phyloP scores from a whole-genome alignment of 2,113 vertebrate species.

The Rhinoderma darwinii region DNA sequence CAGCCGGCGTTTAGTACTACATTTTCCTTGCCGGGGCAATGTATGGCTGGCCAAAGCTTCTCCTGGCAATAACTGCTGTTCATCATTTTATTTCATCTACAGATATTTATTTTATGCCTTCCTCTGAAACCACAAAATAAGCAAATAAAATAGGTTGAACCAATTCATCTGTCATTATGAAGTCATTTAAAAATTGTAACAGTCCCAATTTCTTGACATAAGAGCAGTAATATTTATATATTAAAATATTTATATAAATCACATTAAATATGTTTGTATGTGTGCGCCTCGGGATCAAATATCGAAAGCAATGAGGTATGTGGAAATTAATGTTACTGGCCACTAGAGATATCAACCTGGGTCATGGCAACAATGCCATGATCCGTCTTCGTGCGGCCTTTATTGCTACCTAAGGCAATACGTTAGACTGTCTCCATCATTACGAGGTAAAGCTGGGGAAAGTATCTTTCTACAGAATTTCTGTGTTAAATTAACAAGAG shows the following conservation, averaged over 20 bases:
- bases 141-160: neutral
- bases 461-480: slow-evolving; percentile 7
- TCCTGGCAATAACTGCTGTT: neutral
- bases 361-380: neutral
- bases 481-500: slow-evolving; percentile 12
- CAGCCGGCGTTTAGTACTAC: neutral
- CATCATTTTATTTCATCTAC: neutral
- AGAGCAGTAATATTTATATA: neutral
- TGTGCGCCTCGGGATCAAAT: neutral
- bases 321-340: neutral
- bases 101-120: neutral
- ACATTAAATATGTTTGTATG: neutral
- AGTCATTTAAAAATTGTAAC: neutral
- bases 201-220: neutral
- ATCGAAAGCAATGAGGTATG: neutral
- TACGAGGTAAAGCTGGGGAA: slow-evolving; percentile 16
- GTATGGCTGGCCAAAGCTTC: neutral
- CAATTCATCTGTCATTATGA: neutral
- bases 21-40: neutral
- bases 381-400: neutral
- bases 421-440: neutral
- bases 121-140: neutral
- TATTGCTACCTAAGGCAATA: neutral
- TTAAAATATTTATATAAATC: neutral
- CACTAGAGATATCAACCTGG: neutral